Evolutionary conservation across 2,888 invertebrate species (phyloP).

Genomic region (Tubulanus polymorphus): DNA sequence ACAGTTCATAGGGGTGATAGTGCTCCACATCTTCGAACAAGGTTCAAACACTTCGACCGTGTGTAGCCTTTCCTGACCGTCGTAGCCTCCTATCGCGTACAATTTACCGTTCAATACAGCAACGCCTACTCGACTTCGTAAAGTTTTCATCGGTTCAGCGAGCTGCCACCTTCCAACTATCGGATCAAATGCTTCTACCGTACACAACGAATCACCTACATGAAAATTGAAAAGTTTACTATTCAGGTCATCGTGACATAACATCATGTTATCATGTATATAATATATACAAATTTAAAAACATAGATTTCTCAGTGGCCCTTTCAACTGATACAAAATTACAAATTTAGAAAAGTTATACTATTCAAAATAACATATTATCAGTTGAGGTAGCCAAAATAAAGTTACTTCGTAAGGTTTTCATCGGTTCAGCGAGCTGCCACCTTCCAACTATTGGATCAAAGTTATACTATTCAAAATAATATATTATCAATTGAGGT

Average conservation of each 20-base stretch:
- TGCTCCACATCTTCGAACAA: constrained; percentile 66
- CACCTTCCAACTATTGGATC: constrained; percentile 69
- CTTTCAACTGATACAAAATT: neutral
- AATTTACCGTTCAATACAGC: constrained; percentile 72
- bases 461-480: constrained; percentile 7
- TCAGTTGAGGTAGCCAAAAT: too few relatives aligned
- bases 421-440: constrained; percentile 76
- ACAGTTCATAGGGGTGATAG: constrained; percentile 74
- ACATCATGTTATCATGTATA: neutral
- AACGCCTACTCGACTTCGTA: constrained; percentile 77
- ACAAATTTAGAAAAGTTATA: neutral
- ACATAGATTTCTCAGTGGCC: neutral
- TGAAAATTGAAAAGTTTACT: neutral
- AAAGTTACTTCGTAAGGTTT: constrained; percentile 71
- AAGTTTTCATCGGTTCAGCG: constrained; percentile 77
- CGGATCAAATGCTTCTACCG: constrained; percentile 81
- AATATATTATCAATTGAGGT: too few relatives aligned
- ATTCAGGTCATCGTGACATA: neutral
- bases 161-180: constrained; percentile 67
- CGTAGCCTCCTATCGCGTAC: constrained; percentile 75
- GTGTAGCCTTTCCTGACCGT: constrained; percentile 74
- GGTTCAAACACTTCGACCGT: constrained; percentile 84
- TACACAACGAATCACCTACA: constrained; percentile 71
- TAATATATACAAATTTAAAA: neutral
- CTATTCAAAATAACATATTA: neutral